Percentiles rank a stretch among this genome's conserved stretches.
These are phyloP conservation scores for Campodea augens DNA, from an alignment of 1,140 invertebrate species.

Conservation along the genomic window DNA sequence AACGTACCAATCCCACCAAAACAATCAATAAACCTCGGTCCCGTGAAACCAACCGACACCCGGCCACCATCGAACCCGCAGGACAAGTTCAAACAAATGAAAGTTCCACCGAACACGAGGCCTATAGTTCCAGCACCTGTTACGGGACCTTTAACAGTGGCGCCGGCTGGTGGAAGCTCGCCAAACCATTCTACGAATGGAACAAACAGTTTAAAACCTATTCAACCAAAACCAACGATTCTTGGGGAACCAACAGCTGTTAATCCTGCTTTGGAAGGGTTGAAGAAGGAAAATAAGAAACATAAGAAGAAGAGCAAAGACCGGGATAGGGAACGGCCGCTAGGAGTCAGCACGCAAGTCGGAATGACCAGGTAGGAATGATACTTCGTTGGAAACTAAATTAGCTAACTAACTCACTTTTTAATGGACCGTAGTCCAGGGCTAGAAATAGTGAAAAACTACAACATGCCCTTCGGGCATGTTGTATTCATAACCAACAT, in stretches of 20 bases:
- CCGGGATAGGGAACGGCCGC: constrained; percentile 17
- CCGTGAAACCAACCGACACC: constrained; percentile 11
- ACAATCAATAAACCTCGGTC: too few species aligned
- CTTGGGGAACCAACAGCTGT: constrained; percentile 17
- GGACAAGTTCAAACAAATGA: constrained; percentile 16
- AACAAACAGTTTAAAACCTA: constrained; percentile 20
- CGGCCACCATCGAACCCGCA: constrained; percentile 12
- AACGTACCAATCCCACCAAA: too few species aligned
- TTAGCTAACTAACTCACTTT: too few species aligned
- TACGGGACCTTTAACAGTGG: constrained; percentile 12
- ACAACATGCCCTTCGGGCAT: too few species aligned
- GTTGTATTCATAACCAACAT: too few species aligned
- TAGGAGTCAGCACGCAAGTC: constrained; percentile 10
- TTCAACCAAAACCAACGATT: constrained; percentile 26
- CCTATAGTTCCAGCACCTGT: constrained; percentile 20
- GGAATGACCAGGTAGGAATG: background rate
- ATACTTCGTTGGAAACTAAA: background rate
- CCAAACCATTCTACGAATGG: constrained; percentile 14
- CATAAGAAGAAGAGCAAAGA: constrained; percentile 28
- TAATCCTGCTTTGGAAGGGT: constrained; percentile 19
- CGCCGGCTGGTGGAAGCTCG: constrained; percentile 7
- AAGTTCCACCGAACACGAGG: constrained; percentile 15
- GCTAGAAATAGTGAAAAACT: too few species aligned
- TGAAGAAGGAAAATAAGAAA: constrained; percentile 22
- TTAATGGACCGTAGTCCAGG: too few species aligned